Evolutionary conservation across 2,797 vertebrate species (phyloP).

Genomic region (Anniella stebbinsi): DNA sequence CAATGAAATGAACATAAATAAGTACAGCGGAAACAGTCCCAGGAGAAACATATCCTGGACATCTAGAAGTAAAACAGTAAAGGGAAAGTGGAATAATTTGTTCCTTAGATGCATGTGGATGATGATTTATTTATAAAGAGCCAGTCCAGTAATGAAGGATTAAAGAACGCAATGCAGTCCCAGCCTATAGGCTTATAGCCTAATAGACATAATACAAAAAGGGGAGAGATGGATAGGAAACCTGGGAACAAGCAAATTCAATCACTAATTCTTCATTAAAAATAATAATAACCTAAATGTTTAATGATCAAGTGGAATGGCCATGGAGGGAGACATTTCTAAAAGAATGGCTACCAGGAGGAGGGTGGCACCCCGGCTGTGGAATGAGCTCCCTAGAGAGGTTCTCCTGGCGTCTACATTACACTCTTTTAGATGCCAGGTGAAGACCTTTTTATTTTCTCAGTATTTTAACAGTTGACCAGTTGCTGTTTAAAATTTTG

Average conservation of each 20-base stretch:
- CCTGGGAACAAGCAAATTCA: background rate
- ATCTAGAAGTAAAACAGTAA: slow-evolving; percentile 3
- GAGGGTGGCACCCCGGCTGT: too few species aligned
- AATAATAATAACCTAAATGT: background rate
- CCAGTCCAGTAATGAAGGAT: background rate
- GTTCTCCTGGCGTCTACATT: too few species aligned
- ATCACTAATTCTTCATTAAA: background rate
- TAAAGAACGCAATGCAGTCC: background rate
- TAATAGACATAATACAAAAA: background rate
- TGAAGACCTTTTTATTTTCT: too few species aligned
- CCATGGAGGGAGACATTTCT: background rate
- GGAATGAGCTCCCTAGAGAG: too few species aligned
- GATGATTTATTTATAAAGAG: background rate
- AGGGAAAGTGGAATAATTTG: background rate
- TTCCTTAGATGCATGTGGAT: background rate
- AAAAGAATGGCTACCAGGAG: too few species aligned
- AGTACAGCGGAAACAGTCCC: background rate
- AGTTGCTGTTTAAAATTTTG: too few species aligned
- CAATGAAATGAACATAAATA: background rate
- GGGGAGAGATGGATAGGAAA: background rate
- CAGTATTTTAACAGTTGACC: too few species aligned
- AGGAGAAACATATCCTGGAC: background rate
- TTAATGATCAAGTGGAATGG: background rate
- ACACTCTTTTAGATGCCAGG: too few species aligned
- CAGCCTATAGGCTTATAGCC: background rate